phyloP scores from a whole-genome alignment of 2,113 vertebrate genomes.

The Elaphurus davidianus region DNA sequence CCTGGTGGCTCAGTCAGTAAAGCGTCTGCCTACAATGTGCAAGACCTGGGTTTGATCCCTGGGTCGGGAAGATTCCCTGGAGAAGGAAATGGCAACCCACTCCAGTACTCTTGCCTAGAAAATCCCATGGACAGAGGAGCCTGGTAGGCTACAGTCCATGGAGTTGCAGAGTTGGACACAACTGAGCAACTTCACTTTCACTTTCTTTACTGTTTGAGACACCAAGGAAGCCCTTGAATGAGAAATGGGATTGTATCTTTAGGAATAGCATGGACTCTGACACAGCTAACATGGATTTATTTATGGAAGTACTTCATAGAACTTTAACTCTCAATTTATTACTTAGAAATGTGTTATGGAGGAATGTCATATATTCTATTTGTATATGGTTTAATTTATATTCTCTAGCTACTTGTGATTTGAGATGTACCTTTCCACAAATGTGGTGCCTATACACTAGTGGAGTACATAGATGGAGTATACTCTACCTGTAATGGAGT shows the following conservation, averaged over 20 bases:
- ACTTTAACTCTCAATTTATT: not conserved
- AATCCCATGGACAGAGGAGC: not conserved
- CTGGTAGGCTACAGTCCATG: not conserved
- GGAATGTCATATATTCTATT: not conserved
- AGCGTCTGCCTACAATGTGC: not conserved
- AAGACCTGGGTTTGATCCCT: not conserved
- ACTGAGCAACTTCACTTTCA: not conserved
- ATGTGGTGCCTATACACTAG: not conserved
- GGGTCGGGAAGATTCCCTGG: not conserved
- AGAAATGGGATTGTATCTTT: not conserved
- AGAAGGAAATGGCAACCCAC: not conserved
- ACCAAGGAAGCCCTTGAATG: not conserved
- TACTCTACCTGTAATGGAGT: not conserved
- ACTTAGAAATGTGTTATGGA: not conserved
- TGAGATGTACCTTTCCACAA: not conserved
- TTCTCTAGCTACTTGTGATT: not conserved
- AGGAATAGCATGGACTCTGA: not conserved
- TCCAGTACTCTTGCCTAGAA: not conserved
- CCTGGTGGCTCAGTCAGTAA: not conserved
- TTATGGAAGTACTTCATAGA: not conserved
- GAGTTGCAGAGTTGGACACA: accelerated
- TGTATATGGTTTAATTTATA: not conserved
- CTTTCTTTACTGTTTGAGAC: not conserved
- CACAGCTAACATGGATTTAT: not conserved
- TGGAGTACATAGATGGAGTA: not conserved